These are phyloP conservation scores for Hiodon alosoides DNA, from an alignment of 2,113 vertebrate species.

Conservation along the genomic window DNA sequence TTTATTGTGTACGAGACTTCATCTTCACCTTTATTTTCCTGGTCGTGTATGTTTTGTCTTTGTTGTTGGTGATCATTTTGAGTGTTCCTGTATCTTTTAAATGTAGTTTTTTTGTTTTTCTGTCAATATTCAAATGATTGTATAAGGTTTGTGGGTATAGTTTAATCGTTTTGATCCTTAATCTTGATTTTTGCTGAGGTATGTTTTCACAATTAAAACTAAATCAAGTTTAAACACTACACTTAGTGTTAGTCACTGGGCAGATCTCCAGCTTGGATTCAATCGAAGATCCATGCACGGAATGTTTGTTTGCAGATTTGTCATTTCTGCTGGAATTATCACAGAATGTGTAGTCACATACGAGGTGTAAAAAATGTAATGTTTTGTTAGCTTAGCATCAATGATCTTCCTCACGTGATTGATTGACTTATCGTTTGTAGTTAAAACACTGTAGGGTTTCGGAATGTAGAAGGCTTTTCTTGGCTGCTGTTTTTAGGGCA, in stretches of 20 bases:
- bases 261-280: background rate
- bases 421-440: slow-evolving; percentile 22
- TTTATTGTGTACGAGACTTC: background rate
- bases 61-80: background rate
- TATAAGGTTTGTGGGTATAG: background rate
- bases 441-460: slow-evolving; percentile 18
- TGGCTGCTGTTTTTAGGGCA: slow-evolving; percentile 13
- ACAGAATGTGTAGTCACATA: slow-evolving; percentile 46
- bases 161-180: background rate
- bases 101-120: background rate
- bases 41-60: background rate
- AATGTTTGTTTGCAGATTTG: slow-evolving; percentile 18
- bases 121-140: background rate
- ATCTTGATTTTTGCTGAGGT: background rate
- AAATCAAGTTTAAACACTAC: background rate
- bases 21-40: background rate
- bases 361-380: slow-evolving; percentile 40
- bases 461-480: slow-evolving; percentile 23
- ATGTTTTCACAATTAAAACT: background rate
- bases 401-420: slow-evolving; percentile 3
- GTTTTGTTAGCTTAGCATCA: slow-evolving; percentile 30
- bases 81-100: background rate
- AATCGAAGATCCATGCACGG: slow-evolving; percentile 45
- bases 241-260: no score
- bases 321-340: slow-evolving; percentile 23